Evolutionary conservation across 2,113 vertebrate genomes (phyloP).

Genomic region (Microcebus griseorufus): DNA sequence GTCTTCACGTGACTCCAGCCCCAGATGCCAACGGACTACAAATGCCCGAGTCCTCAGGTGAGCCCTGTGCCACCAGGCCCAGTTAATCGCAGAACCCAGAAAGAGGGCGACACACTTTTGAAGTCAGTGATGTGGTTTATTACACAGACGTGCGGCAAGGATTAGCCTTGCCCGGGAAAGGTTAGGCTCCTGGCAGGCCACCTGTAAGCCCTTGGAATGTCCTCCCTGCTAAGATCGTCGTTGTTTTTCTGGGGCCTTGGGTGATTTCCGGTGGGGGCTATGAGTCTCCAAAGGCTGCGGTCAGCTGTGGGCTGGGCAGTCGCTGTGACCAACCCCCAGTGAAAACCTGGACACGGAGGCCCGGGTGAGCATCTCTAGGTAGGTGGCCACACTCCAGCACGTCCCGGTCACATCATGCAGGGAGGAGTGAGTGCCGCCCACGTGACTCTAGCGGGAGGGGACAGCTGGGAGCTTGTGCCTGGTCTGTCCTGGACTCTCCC

Average conservation of each 20-base stretch:
- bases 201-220: neutral
- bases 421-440: neutral
- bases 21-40: neutral
- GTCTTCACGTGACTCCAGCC: accelerated
- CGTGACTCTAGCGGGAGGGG: accelerated
- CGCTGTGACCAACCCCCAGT: neutral
- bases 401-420: accelerated
- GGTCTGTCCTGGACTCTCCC: too few relatives aligned
- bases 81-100: accelerated
- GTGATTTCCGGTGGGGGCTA: neutral
- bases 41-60: neutral
- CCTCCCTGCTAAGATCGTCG: neutral
- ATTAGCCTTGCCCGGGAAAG: neutral
- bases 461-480: accelerated
- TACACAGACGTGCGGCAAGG: too few relatives aligned
- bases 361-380: neutral
- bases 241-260: neutral
- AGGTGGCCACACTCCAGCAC: accelerated
- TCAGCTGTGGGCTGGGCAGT: neutral
- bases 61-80: neutral
- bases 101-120: neutral
- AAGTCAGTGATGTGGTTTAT: neutral
- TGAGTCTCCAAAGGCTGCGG: neutral
- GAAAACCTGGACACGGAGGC: neutral
- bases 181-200: neutral